Evolutionary conservation across 2,888 invertebrate genomes (phyloP).

Genomic region (Drosophila leonis): DNA sequence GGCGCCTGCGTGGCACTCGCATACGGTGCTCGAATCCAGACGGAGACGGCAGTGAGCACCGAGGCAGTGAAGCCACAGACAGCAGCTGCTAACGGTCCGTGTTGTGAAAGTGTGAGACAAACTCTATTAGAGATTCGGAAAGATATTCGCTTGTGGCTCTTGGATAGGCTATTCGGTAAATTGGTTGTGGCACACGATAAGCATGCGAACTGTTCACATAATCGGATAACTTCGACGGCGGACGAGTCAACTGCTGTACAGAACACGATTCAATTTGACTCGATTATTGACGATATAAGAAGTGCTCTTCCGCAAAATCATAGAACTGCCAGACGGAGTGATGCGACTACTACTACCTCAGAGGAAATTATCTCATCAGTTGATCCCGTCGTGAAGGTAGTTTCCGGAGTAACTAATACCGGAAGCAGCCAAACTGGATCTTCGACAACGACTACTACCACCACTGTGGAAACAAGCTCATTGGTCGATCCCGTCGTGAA

Average conservation of each 20-base stretch:
- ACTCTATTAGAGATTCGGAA: conserved; percentile 67
- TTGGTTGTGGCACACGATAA: conserved; percentile 57
- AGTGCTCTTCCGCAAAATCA: conserved; percentile 31
- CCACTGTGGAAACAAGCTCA: neutral
- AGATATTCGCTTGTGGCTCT: conserved; percentile 65
- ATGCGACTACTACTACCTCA: neutral
- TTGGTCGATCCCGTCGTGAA: neutral
- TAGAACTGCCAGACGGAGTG: conserved; percentile 18
- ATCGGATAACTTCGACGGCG: conserved; percentile 22
- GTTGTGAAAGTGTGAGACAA: conserved; percentile 73
- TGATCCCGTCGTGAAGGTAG: neutral
- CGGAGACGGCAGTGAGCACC: conserved; percentile 38
- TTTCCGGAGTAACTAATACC: neutral
- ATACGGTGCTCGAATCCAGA: conserved; percentile 51
- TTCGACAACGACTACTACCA: neutral
- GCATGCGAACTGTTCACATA: conserved; percentile 51
- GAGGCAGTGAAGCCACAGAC: conserved; percentile 33
- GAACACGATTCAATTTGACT: conserved; percentile 16
- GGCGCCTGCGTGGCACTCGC: conserved; percentile 52
- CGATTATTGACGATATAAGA: conserved; percentile 37
- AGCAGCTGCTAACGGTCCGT: conserved; percentile 28
- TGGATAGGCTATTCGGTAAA: conserved; percentile 67
- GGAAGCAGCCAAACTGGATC: neutral
- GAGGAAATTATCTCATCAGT: neutral
- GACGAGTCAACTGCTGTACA: conserved; percentile 1